Evolutionary conservation across 2,797 vertebrate genomes (phyloP).

Genomic region (Bovichtus diacanthus): DNA sequence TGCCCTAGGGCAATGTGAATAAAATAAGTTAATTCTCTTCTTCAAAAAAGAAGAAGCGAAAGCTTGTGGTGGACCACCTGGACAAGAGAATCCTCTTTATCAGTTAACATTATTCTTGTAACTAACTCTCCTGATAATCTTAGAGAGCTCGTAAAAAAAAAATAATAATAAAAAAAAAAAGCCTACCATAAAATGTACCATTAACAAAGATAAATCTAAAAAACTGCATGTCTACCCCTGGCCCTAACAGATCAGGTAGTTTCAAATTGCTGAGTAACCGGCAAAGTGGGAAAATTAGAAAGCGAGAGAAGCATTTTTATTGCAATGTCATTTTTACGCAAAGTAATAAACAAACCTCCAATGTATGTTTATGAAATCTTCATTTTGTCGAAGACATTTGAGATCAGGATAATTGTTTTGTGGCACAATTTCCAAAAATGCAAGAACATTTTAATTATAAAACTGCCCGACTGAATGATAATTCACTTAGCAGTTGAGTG

Average conservation of each 20-base stretch:
- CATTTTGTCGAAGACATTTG: not conserved
- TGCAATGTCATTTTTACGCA: not conserved
- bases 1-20: slow-evolving; percentile 42
- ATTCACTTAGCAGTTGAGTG: not conserved
- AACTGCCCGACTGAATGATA: not conserved
- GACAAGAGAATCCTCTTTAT: slow-evolving; percentile 24
- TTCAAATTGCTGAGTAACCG: not conserved
- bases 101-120: slow-evolving; percentile 11
- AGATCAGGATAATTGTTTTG: not conserved
- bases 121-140: slow-evolving; percentile 12
- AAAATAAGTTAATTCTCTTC: slow-evolving; percentile 52
- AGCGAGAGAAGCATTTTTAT: not conserved
- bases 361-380: not conserved
- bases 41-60: slow-evolving; percentile 41
- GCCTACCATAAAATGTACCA: not conserved
- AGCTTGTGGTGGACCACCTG: slow-evolving; percentile 9
- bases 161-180: not conserved
- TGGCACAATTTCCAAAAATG: slow-evolving; percentile 1
- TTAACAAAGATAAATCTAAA: not conserved
- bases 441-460: not conserved
- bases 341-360: not conserved
- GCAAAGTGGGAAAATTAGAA: not conserved
- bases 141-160: not conserved
- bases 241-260: not conserved
- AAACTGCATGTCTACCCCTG: not conserved